phyloP scores from a whole-genome alignment of 2,888 invertebrate genomes.

The Cotesia congregata region DNA sequence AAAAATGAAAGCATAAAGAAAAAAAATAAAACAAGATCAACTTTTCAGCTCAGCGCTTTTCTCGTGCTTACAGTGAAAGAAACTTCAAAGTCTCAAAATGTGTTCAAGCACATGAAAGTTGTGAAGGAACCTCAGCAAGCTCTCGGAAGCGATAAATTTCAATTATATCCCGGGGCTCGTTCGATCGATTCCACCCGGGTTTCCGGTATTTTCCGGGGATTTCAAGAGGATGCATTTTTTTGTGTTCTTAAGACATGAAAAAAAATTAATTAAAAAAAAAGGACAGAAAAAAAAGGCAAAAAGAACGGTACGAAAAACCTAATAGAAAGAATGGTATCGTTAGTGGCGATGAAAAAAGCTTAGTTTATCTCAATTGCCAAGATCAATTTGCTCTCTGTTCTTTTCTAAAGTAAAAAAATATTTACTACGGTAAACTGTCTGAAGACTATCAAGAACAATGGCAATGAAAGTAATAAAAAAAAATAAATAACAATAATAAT shows the following conservation, averaged over 20 bases:
- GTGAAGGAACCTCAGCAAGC: slow-evolving; percentile 12
- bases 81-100: slow-evolving; percentile 15
- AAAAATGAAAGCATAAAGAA: background rate
- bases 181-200: slow-evolving; percentile 33
- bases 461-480: too few relatives aligned
- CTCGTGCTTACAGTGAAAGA: background rate
- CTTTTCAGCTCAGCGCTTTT: background rate
- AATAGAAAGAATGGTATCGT: background rate
- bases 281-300: background rate
- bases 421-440: background rate
- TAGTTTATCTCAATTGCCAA: background rate
- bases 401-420: background rate
- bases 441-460: background rate
- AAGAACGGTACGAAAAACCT: background rate
- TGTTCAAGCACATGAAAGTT: slow-evolving; percentile 21
- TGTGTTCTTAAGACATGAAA: background rate
- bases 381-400: background rate
- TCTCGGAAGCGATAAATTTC: slow-evolving; percentile 35
- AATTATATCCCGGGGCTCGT: slow-evolving; percentile 36
- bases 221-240: slow-evolving; percentile 11
- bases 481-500: too few relatives aligned
- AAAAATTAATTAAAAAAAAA: background rate
- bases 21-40: background rate
- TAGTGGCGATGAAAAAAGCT: background rate
- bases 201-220: slow-evolving; percentile 31